phyloP scores from a whole-genome alignment of 2,888 invertebrate genomes.

The Epinotia demarniana region DNA sequence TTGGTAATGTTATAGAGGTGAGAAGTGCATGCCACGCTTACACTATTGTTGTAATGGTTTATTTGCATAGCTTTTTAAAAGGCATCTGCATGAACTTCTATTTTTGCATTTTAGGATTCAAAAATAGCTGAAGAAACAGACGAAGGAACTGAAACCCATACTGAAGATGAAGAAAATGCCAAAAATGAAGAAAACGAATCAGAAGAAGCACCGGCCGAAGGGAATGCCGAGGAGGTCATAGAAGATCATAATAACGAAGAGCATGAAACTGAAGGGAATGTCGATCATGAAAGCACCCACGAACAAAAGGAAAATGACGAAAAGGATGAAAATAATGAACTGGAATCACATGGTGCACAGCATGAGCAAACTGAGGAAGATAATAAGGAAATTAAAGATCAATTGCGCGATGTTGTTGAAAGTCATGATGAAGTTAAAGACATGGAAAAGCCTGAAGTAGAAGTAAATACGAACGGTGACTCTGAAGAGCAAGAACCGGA shows the following conservation, averaged over 20 bases:
- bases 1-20: constrained; percentile 66
- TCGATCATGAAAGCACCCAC: constrained; percentile 45
- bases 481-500: constrained; percentile 48
- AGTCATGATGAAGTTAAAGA: constrained; percentile 47
- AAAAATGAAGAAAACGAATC: constrained; percentile 20
- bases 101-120: constrained; percentile 74
- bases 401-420: constrained; percentile 43
- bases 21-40: constrained; percentile 65
- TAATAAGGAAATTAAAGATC: constrained; percentile 47
- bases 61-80: constrained; percentile 77
- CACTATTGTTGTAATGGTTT: constrained; percentile 65
- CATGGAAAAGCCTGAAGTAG: constrained; percentile 47
- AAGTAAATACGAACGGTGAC: constrained; percentile 46
- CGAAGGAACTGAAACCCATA: constrained; percentile 45
- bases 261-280: constrained; percentile 39
- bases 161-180: constrained; percentile 32
- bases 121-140: constrained; percentile 54
- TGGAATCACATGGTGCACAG: constrained; percentile 46
- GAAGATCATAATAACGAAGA: constrained; percentile 37
- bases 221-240: constrained; percentile 46
- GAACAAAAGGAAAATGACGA: constrained; percentile 39
- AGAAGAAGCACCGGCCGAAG: constrained; percentile 16
- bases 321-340: constrained; percentile 41
- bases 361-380: constrained; percentile 44
- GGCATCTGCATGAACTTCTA: constrained; percentile 77